These are phyloP conservation scores for Neotoxoptera formosana DNA, from an alignment of 1,140 invertebrate species.

Conservation along the genomic window DNA sequence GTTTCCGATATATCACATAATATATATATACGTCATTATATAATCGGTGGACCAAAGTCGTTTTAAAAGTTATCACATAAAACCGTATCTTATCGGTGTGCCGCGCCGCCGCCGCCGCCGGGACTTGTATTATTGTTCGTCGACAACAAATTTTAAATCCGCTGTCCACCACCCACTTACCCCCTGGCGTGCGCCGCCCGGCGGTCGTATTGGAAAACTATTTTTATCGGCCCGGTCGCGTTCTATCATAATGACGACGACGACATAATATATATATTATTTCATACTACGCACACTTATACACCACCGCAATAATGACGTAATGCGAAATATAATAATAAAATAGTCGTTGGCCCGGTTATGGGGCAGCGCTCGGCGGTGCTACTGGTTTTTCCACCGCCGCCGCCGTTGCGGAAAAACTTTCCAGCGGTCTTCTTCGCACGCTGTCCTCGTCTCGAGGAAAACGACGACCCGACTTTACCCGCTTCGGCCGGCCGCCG, in stretches of 20 bases:
- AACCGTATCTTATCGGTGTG: not conserved
- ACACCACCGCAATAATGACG: not conserved
- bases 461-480: not conserved
- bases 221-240: slow-evolving; percentile 39
- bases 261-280: not conserved
- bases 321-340: not conserved
- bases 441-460: not conserved
- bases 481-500: no score
- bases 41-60: slow-evolving; percentile 30
- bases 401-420: not conserved
- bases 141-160: slow-evolving; percentile 41
- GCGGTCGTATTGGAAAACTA: slow-evolving; percentile 46
- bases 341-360: not conserved
- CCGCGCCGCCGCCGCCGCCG: not conserved
- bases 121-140: not conserved
- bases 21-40: not conserved
- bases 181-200: no score
- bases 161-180: not conserved
- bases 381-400: not conserved
- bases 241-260: not conserved
- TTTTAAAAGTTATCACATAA: slow-evolving; percentile 52
- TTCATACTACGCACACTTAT: not conserved
- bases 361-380: not conserved
- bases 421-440: not conserved
- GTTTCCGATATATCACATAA: not conserved